phyloP scores from a whole-genome alignment of 2,797 vertebrate genomes.

The Mallotus villosus region DNA sequence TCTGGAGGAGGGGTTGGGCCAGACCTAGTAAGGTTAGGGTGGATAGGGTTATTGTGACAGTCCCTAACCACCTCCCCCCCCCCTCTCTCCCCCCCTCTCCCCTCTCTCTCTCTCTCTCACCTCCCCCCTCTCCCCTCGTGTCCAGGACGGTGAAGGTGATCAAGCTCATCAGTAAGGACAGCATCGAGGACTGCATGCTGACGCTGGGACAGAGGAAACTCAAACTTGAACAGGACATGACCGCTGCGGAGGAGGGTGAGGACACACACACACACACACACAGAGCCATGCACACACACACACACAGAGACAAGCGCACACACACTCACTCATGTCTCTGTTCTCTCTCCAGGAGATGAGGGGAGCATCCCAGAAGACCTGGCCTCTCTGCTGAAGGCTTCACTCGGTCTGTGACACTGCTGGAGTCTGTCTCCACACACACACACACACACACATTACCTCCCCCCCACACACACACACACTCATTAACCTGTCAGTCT shows the following conservation, averaged over 20 bases:
- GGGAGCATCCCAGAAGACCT: conserved; percentile 88
- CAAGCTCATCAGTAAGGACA: conserved; percentile 88
- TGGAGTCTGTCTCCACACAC: background rate
- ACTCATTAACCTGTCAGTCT: too few species aligned
- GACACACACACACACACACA: background rate
- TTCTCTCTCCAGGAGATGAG: conserved; percentile 77
- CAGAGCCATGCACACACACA: too few species aligned
- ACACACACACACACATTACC: background rate
- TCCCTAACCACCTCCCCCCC: too few species aligned
- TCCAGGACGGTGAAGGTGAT: conserved; percentile 82
- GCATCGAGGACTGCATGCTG: conserved; percentile 93
- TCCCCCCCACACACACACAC: too few species aligned
- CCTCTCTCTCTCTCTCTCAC: too few species aligned
- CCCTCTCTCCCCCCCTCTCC: too few species aligned
- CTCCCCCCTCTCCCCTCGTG: too few species aligned
- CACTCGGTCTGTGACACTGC: conserved; percentile 84
- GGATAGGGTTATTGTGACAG: background rate
- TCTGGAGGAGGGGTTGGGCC: background rate
- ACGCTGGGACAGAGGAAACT: conserved; percentile 91
- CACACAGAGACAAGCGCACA: background rate
- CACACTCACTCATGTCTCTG: background rate
- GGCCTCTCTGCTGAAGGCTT: conserved; percentile 89
- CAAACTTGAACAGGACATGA: conserved; percentile 96
- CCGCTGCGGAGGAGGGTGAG: conserved; percentile 84
- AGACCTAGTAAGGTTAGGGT: background rate